These are phyloP conservation scores for Encarsia formosa DNA, from an alignment of 2,888 invertebrate genomes.

Conservation along the genomic window DNA sequence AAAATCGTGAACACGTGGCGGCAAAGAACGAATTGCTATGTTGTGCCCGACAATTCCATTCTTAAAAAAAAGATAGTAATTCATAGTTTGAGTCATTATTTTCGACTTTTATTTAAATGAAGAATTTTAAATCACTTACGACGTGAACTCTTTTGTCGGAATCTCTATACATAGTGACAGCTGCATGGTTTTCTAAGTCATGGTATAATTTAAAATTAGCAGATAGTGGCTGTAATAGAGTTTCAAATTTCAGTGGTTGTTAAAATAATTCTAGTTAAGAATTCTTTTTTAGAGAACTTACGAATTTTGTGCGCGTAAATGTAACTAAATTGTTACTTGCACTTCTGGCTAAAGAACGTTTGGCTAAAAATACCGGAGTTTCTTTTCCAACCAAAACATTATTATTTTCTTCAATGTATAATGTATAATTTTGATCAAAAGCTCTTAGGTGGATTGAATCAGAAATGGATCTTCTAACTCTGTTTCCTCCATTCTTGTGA, in stretches of 20 bases:
- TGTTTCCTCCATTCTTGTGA: neutral
- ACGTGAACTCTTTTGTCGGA: conserved; percentile 1
- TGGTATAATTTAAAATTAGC: conserved; percentile 9
- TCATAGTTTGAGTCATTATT: no score
- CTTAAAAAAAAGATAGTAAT: no score
- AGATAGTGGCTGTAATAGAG: conserved; percentile 2
- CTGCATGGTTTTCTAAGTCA: conserved; percentile 4
- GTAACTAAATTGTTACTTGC: no score
- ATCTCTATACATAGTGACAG: conserved; percentile 1
- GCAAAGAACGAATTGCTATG: conserved; percentile 1
- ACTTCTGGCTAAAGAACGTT: no score
- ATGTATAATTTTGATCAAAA: conserved; percentile 5
- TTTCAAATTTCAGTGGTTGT: no score
- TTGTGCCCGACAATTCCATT: conserved; percentile 7
- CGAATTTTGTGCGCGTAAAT: no score
- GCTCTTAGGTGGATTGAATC: conserved; percentile 1
- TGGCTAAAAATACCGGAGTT: conserved; percentile 11
- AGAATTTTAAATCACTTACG: neutral
- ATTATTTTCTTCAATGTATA: conserved; percentile 11
- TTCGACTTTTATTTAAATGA: no score
- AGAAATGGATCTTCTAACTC: neutral
- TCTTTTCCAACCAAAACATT: conserved; percentile 2
- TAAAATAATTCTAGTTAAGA: no score
- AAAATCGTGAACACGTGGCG: neutral
- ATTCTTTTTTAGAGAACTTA: no score